These are phyloP conservation scores for Leucoraja erinaceus DNA, from an alignment of 2,113 vertebrate genomes.

Conservation along the genomic window DNA sequence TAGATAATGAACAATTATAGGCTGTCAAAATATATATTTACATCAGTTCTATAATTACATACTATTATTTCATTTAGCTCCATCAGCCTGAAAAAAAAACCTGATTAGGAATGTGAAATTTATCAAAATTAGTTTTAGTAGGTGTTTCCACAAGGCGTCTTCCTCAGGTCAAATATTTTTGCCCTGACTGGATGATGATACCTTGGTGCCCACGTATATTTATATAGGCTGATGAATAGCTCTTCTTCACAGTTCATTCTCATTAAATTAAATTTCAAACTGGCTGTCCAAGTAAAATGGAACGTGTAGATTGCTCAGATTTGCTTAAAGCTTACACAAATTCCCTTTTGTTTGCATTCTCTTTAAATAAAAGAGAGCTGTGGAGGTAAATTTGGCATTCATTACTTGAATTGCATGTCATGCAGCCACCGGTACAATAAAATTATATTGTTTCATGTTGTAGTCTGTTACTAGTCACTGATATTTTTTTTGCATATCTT, in stretches of 20 bases:
- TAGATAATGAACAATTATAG: background rate
- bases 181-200: background rate
- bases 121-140: constrained; percentile 11
- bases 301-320: background rate
- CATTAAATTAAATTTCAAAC: background rate
- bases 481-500: background rate
- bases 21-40: background rate
- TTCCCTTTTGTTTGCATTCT: background rate
- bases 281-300: background rate
- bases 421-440: background rate
- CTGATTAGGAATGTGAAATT: background rate
- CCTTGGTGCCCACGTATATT: background rate
- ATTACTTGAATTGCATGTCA: background rate
- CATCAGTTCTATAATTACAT: background rate
- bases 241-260: background rate
- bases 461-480: background rate
- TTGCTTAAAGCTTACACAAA: background rate
- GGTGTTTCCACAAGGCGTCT: background rate
- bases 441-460: background rate
- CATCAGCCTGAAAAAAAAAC: background rate
- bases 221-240: constrained; percentile 7
- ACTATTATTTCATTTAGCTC: background rate
- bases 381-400: background rate
- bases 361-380: background rate
- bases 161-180: background rate